Evolutionary conservation across 2,888 invertebrate genomes (phyloP).

Genomic region (Stenodema calcarata): DNA sequence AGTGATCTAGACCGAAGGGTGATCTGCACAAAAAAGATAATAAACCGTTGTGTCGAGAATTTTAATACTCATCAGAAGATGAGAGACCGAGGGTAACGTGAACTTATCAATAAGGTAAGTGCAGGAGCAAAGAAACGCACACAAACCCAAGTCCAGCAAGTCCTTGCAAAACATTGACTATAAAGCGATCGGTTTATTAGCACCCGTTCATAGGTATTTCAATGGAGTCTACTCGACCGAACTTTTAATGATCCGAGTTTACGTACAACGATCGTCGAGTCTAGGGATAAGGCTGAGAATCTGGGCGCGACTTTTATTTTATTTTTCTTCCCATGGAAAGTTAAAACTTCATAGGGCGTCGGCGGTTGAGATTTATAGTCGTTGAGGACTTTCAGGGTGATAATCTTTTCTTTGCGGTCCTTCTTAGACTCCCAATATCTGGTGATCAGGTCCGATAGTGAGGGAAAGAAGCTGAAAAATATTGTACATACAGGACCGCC

Average conservation of each 20-base stretch:
- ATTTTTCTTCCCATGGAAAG: background rate
- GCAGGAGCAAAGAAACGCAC: background rate
- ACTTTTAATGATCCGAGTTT: constrained; percentile 29
- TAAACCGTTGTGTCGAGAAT: too few relatives aligned
- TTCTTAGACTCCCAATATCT: too few relatives aligned
- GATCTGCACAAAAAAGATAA: too few relatives aligned
- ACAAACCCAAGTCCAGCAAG: background rate
- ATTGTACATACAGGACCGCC: too few relatives aligned
- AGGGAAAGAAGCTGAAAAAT: too few relatives aligned
- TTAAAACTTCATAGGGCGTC: background rate
- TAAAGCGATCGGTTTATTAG: background rate
- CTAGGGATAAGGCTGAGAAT: background rate
- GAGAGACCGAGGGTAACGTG: background rate
- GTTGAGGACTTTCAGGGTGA: background rate
- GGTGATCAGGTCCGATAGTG: too few relatives aligned
- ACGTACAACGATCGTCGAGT: background rate
- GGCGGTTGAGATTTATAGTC: background rate
- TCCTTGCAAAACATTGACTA: background rate
- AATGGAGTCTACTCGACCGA: constrained; percentile 6
- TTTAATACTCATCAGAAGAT: too few relatives aligned
- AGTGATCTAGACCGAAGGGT: too few relatives aligned
- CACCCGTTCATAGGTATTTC: background rate
- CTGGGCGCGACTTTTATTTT: background rate
- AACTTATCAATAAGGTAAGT: background rate
- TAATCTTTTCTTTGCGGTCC: background rate